phyloP scores from a whole-genome alignment of 2,113 vertebrate species.

The Rhipidura dahli region DNA sequence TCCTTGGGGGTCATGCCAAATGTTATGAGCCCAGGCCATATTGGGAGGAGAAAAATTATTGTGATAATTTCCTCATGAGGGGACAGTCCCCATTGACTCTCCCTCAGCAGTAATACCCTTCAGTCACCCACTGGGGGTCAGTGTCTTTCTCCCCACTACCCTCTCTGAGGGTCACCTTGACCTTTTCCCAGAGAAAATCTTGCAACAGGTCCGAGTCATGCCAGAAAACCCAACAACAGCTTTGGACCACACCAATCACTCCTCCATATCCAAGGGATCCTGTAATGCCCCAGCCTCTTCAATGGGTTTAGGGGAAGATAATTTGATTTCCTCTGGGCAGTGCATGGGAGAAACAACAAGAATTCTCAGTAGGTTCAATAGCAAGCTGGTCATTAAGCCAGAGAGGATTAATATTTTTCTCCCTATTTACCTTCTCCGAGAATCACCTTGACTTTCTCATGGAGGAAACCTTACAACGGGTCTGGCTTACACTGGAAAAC shows the following conservation, averaged over 20 bases:
- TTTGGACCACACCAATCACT: not conserved
- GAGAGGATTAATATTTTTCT: not conserved
- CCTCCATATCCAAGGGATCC: not conserved
- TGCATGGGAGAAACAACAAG: not conserved
- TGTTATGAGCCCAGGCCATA: not conserved
- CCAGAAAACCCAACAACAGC: not conserved
- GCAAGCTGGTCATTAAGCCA: not conserved
- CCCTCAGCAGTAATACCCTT: not conserved
- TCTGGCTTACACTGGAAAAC: not conserved
- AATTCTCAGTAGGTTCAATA: not conserved
- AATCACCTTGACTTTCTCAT: not conserved
- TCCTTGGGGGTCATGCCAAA: not conserved
- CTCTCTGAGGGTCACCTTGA: not conserved
- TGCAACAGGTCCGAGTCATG: not conserved
- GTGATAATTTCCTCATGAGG: not conserved
- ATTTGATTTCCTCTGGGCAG: not conserved
- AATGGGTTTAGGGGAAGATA: not conserved
- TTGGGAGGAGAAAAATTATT: not conserved
- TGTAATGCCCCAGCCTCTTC: rapidly evolving
- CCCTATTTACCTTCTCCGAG: not conserved
- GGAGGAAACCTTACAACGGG: not conserved
- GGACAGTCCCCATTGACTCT: not conserved
- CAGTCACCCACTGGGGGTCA: not conserved
- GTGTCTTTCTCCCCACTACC: not conserved
- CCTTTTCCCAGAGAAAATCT: not conserved